Base-by-base conservation (phyloP, 2,888 invertebrate species). In the Sesia bembeciformis region DNA sequence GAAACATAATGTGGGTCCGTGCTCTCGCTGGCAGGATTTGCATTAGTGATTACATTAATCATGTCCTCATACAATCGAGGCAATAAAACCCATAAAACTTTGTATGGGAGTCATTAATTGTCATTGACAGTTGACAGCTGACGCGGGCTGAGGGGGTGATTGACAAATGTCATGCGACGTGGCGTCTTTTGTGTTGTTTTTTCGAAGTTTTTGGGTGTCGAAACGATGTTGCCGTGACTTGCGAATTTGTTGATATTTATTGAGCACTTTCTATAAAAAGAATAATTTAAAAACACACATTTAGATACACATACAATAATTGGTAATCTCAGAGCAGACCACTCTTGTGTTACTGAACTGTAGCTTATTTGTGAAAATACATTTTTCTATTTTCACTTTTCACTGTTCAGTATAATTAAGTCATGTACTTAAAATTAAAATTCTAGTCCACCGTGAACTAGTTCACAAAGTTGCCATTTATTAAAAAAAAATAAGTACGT, bases 41-140 rank as follows among this genome's bases (percentile, higher is more conserved):
- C 88, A 89, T 89, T 88, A 89, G 87, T 76, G 80, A 80, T 84
- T 85, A 72, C 89, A 89, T 88, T 89, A 87, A 89, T 89, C 89
- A 89, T 88, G 73, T 78, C 68, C 67, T 65, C 74, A 70, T 72
- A 85, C 84, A 84, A 84, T 81, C 74, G 78, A 68, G 66, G 78
- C 72, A 85, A 86, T 84, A 85, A 84, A 81, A 78, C 75, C 85
- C 80, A 84, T 85, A 85, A 84, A 87, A 84, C 81, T 84, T 78
- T 86, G 81, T 83, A 87, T 85, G 71, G 81, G 67, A 69, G 78
- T 78, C 86, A 88, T 88, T 87, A 87, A 87, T 88, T 88, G 88
- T 89, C 86, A 89, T 86, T 84, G 89, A 84, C 88, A 84, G 78
- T 67, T 83, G 83, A 81, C 84, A 84, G 81, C 64, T 58, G 62